These are phyloP conservation scores for Falco peregrinus DNA, from an alignment of 2,797 vertebrate genomes.

Conservation along the genomic window DNA sequence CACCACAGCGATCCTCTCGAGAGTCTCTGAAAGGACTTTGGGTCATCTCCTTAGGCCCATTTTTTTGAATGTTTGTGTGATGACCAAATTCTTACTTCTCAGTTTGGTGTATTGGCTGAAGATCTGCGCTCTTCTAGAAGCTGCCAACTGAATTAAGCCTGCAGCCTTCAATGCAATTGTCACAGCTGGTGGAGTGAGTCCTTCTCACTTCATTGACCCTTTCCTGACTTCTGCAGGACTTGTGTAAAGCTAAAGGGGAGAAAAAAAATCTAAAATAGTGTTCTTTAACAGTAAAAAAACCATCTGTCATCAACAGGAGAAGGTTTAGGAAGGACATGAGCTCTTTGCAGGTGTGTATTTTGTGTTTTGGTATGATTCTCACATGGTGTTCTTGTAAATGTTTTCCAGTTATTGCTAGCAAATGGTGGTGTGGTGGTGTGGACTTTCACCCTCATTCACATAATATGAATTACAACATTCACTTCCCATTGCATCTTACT, in stretches of 20 bases:
- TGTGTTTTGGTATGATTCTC: neutral
- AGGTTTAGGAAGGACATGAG: neutral
- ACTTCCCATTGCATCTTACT: constrained; percentile 10
- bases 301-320: neutral
- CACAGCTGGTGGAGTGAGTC: neutral
- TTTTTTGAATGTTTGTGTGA: neutral
- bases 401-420: neutral
- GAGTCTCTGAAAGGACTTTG: neutral
- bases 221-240: neutral
- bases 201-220: neutral
- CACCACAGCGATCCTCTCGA: neutral
- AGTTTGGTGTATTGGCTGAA: neutral
- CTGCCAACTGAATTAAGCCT: neutral
- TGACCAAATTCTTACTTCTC: neutral
- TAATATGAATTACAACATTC: constrained; percentile 2
- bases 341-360: neutral
- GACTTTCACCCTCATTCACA: neutral
- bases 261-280: neutral
- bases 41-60: neutral
- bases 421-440: neutral
- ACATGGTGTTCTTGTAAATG: neutral
- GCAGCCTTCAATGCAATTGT: neutral
- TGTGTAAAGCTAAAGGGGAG: neutral
- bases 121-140: neutral
- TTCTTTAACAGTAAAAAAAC: neutral